Conservation (phyloP, 2,888 invertebrate species). For the Drosophila siamana region DNA sequence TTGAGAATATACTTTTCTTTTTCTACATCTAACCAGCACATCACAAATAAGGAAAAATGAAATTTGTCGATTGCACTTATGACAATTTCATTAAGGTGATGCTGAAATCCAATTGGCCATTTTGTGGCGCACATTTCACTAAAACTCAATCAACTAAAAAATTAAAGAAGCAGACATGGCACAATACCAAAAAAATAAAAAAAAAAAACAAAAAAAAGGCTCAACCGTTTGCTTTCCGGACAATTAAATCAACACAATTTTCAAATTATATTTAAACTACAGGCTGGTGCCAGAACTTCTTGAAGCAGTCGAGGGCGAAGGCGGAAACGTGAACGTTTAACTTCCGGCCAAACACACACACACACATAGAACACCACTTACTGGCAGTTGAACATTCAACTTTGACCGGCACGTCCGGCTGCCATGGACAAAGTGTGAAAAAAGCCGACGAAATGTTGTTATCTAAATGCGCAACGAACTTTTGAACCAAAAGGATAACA, state of each 20-base stretch:
- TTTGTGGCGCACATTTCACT: conserved; percentile 49
- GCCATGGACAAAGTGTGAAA: conserved; percentile 69
- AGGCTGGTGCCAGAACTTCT: conserved; percentile 18
- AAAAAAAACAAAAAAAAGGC: conserved; percentile 53
- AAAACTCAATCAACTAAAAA: conserved; percentile 61
- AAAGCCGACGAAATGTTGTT: conserved; percentile 70
- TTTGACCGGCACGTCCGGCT: conserved; percentile 44
- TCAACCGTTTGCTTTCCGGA: conserved; percentile 64
- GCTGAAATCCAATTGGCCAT: conserved; percentile 24
- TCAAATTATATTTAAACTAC: conserved; percentile 78
- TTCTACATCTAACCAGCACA: too few species aligned
- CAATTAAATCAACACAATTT: conserved; percentile 81
- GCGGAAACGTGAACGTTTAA: conserved; percentile 40
- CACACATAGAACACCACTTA: background rate
- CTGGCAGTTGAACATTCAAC: conserved; percentile 63
- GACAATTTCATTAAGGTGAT: conserved; percentile 2
- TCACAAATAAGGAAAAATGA: background rate
- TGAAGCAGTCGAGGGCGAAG: conserved; percentile 7
- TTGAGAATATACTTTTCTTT: too few species aligned
- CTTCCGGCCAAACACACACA: conserved; percentile 67
- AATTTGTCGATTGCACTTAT: too few species aligned
- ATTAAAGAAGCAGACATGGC: conserved; percentile 39
- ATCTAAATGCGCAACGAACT: conserved; percentile 73
- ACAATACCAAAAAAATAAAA: conserved; percentile 19
- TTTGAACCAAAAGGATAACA: conserved; percentile 64